phyloP scores from a whole-genome alignment of 2,113 vertebrate species.

The Eidolon helvum region DNA sequence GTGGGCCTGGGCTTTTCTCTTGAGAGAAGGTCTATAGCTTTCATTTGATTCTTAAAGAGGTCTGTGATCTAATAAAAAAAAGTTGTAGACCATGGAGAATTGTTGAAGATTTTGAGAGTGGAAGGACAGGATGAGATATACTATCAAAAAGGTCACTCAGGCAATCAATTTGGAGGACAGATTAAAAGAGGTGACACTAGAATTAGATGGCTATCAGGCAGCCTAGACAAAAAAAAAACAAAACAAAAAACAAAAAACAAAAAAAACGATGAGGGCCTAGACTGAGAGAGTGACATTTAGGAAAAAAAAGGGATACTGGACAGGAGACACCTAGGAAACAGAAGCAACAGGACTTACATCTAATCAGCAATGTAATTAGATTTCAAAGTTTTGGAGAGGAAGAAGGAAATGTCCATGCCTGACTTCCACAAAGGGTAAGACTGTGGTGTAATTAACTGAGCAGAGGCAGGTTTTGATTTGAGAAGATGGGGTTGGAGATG shows the following conservation, averaged over 20 bases:
- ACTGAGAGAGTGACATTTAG: neutral
- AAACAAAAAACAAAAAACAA: no score
- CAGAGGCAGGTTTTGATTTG: neutral
- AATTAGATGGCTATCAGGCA: neutral
- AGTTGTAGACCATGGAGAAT: neutral
- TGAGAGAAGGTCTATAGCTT: neutral
- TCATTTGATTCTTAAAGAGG: conserved; percentile 7
- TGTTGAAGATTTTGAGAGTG: neutral
- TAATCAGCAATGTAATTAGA: neutral
- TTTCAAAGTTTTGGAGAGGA: neutral
- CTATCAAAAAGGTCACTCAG: neutral
- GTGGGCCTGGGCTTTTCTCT: neutral
- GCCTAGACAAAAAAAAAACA: neutral
- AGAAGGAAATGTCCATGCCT: neutral
- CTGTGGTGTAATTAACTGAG: neutral
- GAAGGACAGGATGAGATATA: neutral
- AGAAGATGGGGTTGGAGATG: neutral
- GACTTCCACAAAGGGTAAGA: neutral
- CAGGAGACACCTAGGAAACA: neutral
- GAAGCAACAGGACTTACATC: neutral
- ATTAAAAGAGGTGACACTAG: neutral
- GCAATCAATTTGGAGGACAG: neutral
- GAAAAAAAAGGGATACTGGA: neutral
- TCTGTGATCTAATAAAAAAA: neutral
- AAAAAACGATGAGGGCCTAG: neutral